A percentile compares a stretch with the other conserved stretches of the same genome.
These are phyloP conservation scores for Cenopis cana DNA, from an alignment of 2,888 invertebrate genomes.

Conservation along the genomic window DNA sequence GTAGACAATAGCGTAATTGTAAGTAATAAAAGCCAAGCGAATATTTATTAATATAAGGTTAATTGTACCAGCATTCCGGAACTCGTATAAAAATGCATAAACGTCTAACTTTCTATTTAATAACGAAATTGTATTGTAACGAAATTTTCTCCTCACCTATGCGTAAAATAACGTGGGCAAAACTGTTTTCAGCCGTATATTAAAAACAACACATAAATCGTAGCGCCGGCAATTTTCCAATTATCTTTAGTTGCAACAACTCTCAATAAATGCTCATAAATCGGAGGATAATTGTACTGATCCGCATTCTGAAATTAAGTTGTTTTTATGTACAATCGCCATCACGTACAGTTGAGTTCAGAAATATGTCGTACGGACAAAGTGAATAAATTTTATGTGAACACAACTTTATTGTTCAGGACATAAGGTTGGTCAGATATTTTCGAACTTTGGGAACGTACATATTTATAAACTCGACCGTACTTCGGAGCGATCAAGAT, in stretches of 20 bases:
- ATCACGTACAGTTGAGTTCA: neutral
- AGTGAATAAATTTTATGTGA: too few relatives aligned
- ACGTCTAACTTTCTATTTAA: neutral
- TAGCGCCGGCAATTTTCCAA: conserved; percentile 36
- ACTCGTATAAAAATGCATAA: neutral
- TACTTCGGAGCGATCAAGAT: too few relatives aligned
- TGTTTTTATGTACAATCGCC: neutral
- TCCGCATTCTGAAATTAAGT: conserved; percentile 16
- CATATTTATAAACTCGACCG: too few relatives aligned
- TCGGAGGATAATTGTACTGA: conserved; percentile 27
- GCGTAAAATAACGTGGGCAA: neutral
- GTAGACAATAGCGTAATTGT: conserved; percentile 5
- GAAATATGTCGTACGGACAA: too few relatives aligned
- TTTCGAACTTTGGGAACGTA: too few relatives aligned
- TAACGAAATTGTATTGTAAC: neutral
- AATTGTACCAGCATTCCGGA: too few relatives aligned
- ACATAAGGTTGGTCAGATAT: too few relatives aligned
- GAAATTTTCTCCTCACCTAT: neutral
- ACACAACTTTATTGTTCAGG: too few relatives aligned
- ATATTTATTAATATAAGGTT: too few relatives aligned
- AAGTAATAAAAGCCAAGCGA: conserved; percentile 20
- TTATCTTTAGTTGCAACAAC: conserved; percentile 32
- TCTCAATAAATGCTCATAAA: conserved; percentile 32
- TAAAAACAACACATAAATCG: conserved; percentile 9
- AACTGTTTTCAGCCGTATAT: neutral